phyloP scores from a whole-genome alignment of 2,113 vertebrate genomes.

The Vireo altiloquus region DNA sequence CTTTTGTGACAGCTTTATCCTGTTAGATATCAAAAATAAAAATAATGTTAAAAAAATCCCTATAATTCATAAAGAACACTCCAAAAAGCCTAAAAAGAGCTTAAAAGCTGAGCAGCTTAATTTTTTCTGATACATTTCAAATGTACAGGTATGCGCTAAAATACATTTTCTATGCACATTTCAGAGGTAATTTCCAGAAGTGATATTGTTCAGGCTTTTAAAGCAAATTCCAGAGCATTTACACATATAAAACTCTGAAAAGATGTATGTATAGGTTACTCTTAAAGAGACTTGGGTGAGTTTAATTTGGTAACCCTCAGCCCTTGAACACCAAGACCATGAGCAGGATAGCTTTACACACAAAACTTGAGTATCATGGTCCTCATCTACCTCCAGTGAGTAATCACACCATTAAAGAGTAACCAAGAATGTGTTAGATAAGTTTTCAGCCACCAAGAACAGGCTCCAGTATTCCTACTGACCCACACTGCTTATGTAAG shows the following conservation, averaged over 20 bases:
- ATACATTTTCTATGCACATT: not conserved
- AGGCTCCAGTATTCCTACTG: not conserved
- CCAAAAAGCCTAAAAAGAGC: not conserved
- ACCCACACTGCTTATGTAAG: accelerated
- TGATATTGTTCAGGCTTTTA: not conserved
- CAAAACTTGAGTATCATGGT: accelerated
- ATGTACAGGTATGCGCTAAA: not conserved
- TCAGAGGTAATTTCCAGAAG: not conserved
- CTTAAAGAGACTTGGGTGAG: not conserved
- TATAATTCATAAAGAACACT: not conserved
- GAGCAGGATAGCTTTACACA: not conserved
- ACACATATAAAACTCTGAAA: not conserved
- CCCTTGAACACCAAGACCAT: not conserved
- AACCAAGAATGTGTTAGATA: not conserved
- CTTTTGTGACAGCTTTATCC: not conserved
- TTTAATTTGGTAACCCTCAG: not conserved
- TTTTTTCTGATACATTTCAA: not conserved
- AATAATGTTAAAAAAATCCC: not conserved
- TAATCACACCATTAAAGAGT: not conserved
- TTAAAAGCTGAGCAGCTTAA: not conserved
- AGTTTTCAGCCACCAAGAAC: not conserved
- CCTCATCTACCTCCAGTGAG: not conserved
- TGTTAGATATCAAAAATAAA: not conserved
- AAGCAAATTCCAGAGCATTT: not conserved
- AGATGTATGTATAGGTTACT: not conserved